These are phyloP conservation scores for Pleuronectes platessa DNA, from an alignment of 2,113 vertebrate genomes.

Conservation along the genomic window DNA sequence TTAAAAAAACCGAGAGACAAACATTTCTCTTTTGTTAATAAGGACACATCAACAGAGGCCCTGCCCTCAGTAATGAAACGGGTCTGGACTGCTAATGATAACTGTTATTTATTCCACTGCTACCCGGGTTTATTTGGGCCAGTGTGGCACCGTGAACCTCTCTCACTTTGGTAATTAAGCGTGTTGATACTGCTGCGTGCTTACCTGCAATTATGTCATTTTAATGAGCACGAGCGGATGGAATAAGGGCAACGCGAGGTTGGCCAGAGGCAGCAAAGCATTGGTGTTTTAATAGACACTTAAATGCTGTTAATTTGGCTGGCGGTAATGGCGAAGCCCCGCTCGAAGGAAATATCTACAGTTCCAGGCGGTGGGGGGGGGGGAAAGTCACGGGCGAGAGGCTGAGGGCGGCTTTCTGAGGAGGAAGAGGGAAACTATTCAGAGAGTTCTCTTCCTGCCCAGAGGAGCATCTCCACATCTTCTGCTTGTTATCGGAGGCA, in stretches of 20 bases:
- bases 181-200: constrained; percentile 80
- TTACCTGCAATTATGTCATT: constrained; percentile 85
- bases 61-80: constrained; percentile 74
- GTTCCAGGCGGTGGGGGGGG: constrained; percentile 49
- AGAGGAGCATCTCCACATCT: constrained; percentile 73
- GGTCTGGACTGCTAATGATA: constrained; percentile 74
- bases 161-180: constrained; percentile 82
- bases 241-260: constrained; percentile 75
- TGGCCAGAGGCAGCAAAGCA: constrained; percentile 80
- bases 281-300: constrained; percentile 85
- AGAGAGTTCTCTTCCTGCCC: constrained; percentile 65
- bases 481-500: constrained; percentile 72
- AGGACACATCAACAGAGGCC: constrained; percentile 57
- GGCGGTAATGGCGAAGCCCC: constrained; percentile 70
- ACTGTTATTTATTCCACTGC: constrained; percentile 79
- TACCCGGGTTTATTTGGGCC: constrained; percentile 78
- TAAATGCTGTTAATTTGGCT: constrained; percentile 86
- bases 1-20: constrained; percentile 18
- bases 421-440: constrained; percentile 59
- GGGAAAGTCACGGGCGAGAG: constrained; percentile 46
- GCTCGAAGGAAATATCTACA: constrained; percentile 66
- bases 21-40: constrained; percentile 74
- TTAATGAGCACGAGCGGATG: constrained; percentile 81
- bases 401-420: constrained; percentile 54
- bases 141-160: constrained; percentile 75